Conservation (phyloP, 2,888 invertebrate genomes). For the Tryphoninae sp. region DNA sequence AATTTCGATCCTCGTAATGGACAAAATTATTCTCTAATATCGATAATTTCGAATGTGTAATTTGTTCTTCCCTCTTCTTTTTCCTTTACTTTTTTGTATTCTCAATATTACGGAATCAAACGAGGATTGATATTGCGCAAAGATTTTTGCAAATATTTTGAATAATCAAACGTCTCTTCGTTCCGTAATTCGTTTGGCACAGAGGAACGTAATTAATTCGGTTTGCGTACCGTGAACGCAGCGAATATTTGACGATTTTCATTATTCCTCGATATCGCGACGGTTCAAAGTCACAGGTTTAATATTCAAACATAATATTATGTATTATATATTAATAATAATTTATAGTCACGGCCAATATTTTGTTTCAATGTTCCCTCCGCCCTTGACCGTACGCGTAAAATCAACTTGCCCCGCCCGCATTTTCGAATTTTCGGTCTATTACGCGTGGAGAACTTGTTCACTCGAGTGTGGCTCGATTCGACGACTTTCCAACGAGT, state of each 20-base stretch:
- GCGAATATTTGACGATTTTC: not conserved
- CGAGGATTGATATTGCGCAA: no score
- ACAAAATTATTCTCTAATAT: not conserved
- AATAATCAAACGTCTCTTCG: not conserved
- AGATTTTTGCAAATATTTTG: not conserved
- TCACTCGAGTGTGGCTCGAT: not conserved
- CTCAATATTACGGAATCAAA: not conserved
- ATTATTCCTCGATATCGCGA: not conserved
- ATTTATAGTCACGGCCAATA: not conserved
- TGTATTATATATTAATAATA: not conserved
- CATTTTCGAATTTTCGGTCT: no score
- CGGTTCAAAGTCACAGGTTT: not conserved
- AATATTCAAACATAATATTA: not conserved
- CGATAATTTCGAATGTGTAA: not conserved
- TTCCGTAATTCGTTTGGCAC: not conserved
- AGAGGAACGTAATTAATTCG: not conserved
- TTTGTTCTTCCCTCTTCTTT: not conserved
- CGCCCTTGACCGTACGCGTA: no score
- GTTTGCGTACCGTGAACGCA: not conserved
- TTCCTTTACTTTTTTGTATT: not conserved
- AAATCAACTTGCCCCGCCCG: no score
- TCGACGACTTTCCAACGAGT: constrained; percentile 12
- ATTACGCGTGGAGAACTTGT: no score
- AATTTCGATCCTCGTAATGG: constrained; percentile 18
- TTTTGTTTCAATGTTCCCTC: constrained; percentile 3